A percentile compares a stretch with the other conserved stretches of the same genome.
Evolutionary conservation across 2,888 invertebrate species (phyloP).

Genomic region (Drosophila koepferae): DNA sequence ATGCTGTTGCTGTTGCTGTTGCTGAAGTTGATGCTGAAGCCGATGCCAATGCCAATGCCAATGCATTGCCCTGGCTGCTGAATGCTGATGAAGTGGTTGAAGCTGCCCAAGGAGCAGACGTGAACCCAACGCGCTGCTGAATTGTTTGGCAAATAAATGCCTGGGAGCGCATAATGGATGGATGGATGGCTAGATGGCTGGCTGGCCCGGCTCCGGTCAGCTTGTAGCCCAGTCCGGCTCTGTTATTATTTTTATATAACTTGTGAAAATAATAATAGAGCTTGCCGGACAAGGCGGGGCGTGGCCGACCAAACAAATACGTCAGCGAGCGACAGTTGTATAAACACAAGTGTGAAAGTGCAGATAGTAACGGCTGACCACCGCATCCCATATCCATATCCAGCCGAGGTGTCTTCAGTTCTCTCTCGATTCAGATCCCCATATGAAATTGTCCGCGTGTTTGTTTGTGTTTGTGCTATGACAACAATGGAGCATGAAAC

Average conservation of each 20-base stretch:
- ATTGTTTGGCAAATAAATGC: constrained; percentile 82
- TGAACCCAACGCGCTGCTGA: constrained; percentile 59
- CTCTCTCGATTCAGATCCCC: constrained; percentile 13
- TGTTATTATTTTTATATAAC: constrained; percentile 82
- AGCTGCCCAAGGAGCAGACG: constrained; percentile 66
- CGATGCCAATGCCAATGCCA: neutral
- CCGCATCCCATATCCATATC: constrained; percentile 30
- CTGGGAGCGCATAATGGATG: constrained; percentile 83
- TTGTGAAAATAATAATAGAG: constrained; percentile 81
- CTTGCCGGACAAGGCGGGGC: constrained; percentile 32
- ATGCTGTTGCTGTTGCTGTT: constrained; percentile 34
- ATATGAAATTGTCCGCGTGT: constrained; percentile 60
- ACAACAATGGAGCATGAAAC: constrained; percentile 50
- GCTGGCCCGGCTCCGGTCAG: constrained; percentile 33
- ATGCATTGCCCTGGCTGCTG: constrained; percentile 19
- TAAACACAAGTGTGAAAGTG: constrained; percentile 81
- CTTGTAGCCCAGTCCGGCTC: constrained; percentile 27
- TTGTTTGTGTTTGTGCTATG: constrained; percentile 74
- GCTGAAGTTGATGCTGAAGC: constrained; percentile 18
- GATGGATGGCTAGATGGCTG: constrained; percentile 42
- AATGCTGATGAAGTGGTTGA: constrained; percentile 79
- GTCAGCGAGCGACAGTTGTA: constrained; percentile 76
- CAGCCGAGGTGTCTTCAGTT: constrained; percentile 20
- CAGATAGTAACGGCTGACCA: constrained; percentile 65
- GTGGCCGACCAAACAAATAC: constrained; percentile 54